Evolutionary conservation across 2,888 invertebrate genomes (phyloP).

Genomic region (Agrochola lychnidis): DNA sequence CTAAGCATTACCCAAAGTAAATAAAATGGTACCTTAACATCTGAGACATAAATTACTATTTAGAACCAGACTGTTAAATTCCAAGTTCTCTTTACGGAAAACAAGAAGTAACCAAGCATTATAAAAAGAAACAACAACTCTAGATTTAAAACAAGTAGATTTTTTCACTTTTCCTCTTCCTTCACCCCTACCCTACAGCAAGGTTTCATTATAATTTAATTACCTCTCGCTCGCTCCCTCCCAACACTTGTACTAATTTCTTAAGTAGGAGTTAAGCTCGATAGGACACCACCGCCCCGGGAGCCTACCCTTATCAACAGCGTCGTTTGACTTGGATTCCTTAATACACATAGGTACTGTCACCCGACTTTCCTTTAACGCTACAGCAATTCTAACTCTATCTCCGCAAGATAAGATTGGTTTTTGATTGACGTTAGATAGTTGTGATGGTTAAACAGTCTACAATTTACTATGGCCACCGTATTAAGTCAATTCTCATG

Average conservation of each 20-base stretch:
- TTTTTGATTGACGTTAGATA: conserved; percentile 38
- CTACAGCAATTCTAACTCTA: conserved; percentile 67
- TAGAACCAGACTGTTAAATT: no score
- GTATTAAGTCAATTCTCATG: conserved; percentile 82
- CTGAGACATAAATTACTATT: no score
- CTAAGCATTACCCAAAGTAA: background rate
- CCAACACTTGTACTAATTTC: conserved; percentile 68
- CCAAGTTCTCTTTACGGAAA: background rate
- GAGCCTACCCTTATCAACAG: conserved; percentile 88
- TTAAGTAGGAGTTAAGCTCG: conserved; percentile 81
- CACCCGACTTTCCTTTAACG: conserved; percentile 67
- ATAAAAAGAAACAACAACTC: background rate
- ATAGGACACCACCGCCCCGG: conserved; percentile 84
- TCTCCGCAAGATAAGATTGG: conserved; percentile 7
- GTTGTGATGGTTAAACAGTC: conserved; percentile 57
- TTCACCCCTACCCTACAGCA: background rate
- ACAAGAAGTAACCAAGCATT: background rate
- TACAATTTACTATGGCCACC: conserved; percentile 82
- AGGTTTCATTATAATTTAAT: conserved; percentile 42
- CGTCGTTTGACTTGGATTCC: conserved; percentile 82
- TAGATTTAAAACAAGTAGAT: no score
- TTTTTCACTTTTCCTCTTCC: background rate
- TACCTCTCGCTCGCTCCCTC: conserved; percentile 64
- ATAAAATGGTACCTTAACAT: background rate
- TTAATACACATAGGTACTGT: conserved; percentile 79